A percentile compares a stretch with the other conserved stretches of the same genome.
phyloP scores from a whole-genome alignment of 2,888 invertebrate genomes.

The Lasius fuliginosus region DNA sequence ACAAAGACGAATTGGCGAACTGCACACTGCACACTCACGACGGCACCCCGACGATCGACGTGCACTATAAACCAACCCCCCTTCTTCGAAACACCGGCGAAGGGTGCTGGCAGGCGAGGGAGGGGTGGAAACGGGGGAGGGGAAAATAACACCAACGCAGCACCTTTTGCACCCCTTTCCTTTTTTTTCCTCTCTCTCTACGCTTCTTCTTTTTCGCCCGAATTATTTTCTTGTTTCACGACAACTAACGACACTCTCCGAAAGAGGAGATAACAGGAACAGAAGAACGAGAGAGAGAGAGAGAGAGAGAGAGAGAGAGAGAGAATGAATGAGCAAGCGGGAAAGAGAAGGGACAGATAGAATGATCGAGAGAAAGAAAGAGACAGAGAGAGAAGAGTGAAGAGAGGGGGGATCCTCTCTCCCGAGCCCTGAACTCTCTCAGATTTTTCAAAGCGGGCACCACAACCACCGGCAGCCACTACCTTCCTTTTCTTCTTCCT shows the following conservation, averaged over 20 bases:
- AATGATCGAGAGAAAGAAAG: constrained; percentile 56
- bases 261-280: constrained; percentile 28
- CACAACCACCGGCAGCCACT: constrained; percentile 62
- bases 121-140: constrained; percentile 42
- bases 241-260: constrained; percentile 32
- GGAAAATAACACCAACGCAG: constrained; percentile 60
- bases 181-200: constrained; percentile 37
- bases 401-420: constrained; percentile 61
- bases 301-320: constrained; percentile 29
- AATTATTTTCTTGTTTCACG: constrained; percentile 38
- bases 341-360: constrained; percentile 49
- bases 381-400: constrained; percentile 51
- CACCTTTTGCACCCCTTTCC: constrained; percentile 47
- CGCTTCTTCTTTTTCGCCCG: constrained; percentile 40
- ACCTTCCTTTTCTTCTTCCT: constrained; percentile 74
- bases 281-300: constrained; percentile 33
- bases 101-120: constrained; percentile 27
- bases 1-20: constrained; percentile 49
- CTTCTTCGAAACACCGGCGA: constrained; percentile 55
- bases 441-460: constrained; percentile 63
- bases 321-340: constrained; percentile 36
- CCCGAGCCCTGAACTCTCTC: constrained; percentile 64
- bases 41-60: constrained; percentile 62
- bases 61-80: constrained; percentile 58
- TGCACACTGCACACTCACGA: constrained; percentile 71